Base-by-base conservation (phyloP, 2,888 invertebrate genomes). In the Apodemia hepburni region DNA sequence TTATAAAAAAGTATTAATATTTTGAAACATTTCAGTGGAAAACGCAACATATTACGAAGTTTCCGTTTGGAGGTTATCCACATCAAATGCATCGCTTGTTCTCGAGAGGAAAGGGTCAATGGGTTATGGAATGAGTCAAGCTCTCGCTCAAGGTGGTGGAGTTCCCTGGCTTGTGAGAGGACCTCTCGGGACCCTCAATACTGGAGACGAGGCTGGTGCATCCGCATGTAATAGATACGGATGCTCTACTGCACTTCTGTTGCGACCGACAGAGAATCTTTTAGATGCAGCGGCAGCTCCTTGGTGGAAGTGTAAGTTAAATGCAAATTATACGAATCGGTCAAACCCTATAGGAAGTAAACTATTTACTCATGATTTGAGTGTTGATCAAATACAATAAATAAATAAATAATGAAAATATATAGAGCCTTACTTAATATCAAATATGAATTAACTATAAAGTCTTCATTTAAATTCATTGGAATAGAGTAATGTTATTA, bases 31-130 rank as follows among this genome's bases (percentile, higher is more conserved):
- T 68, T 3, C 78, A 91, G 91, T 90, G 59, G 90, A 90, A 70
- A 90, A 91, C 68, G 91, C 91, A 27, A 88, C 91, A 0, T 84
- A 90, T 74, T 90, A 91, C 73, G 90, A 90, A 70, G 83, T 89
- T 0, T 84, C 88, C 2, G 84, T 91, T 0, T 90, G 90, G 89
- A 77, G 88, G 35, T 80, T 89, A 78, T 88, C 91, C 0, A 81
- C 82, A 0, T 83, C 82, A 5, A 91, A 91, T 69, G 77, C 87
- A 0, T 88, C 91, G 0, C 69, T 90, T 38, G 72, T 87, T 1
- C 76, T 89, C 0, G 85, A 87, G 57, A 78, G 84, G 0, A 79
- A 85, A 22, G 83, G 83, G 0, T 80, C 85, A 17, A 84, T 90
- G 86, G 87, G 85, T 0, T 83, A 84, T 62, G 87, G 87, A 1